A percentile compares a stretch with the other conserved stretches of the same genome.
Conservation (phyloP, 2,888 invertebrate genomes). For the Tyria jacobaeae region DNA sequence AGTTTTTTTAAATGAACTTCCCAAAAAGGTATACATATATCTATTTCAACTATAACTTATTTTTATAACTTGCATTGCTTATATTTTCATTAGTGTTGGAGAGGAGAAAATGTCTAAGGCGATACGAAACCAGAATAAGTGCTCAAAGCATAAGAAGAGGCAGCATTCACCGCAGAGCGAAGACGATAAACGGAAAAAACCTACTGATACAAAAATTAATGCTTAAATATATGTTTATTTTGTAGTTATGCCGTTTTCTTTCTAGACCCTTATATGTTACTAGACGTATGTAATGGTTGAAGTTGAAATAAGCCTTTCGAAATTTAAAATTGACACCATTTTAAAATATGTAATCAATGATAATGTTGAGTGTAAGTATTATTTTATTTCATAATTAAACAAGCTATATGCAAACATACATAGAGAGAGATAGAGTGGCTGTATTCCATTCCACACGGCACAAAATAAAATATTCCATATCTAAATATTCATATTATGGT, state of each 20-base stretch:
- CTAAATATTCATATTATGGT: too few relatives aligned
- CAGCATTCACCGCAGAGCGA: conserved; percentile 63
- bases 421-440: too few relatives aligned
- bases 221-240: conserved; percentile 18
- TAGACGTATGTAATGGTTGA: too few relatives aligned
- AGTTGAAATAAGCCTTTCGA: too few relatives aligned
- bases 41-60: too few relatives aligned
- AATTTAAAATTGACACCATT: too few relatives aligned
- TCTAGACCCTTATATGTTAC: not conserved
- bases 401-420: too few relatives aligned
- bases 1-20: not conserved
- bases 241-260: not conserved
- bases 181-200: conserved; percentile 64
- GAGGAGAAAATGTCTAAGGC: conserved; percentile 88
- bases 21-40: not conserved
- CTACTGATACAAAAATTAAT: conserved; percentile 25
- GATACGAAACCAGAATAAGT: conserved; percentile 89
- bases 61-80: not conserved
- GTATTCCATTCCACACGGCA: too few relatives aligned
- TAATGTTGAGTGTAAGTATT: too few relatives aligned
- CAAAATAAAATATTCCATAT: too few relatives aligned
- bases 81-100: conserved; percentile 82
- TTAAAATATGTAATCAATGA: too few relatives aligned
- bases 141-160: conserved; percentile 74
- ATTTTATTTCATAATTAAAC: too few relatives aligned